Base-by-base conservation (phyloP, 2,797 vertebrate genomes). In the Pygocentrus nattereri region DNA sequence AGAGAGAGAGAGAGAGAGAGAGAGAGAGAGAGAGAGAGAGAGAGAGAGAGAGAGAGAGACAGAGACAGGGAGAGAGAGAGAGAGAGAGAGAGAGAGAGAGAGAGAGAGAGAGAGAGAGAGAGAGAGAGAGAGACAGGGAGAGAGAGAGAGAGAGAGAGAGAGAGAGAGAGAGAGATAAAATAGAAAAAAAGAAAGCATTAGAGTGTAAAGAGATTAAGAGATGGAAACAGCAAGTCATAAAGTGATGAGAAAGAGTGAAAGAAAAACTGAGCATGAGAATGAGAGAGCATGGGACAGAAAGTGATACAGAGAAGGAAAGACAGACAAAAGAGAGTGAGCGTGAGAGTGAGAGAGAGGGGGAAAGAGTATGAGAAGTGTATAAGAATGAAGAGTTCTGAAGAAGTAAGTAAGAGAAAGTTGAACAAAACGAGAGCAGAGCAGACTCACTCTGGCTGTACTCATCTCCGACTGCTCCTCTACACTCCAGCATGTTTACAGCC, bases 401-500 rank as follows among this genome's bases (percentile, higher is more conserved):
- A 30, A 19, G 15, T 25, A 25, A 61, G 25, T n/a, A 12, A 58
- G 25, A 58, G 7, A 58, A 58, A 58, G 56, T 61, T 16, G 5
- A 11, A 61, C n/a, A 72, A 5, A 76, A 74, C 6, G 5, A 69
- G 44, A 82, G 78, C 13, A 30, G 50, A 80, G 81, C 49, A 78
- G 74, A 92, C 93, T 93, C 83, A 92, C 90, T 79, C 59, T 49
- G 83, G 77, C 81, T 62, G 44, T 61, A 76, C 82, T 70, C 77
- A 76, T 64, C 81, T 77, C 83, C 70, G 61, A 84, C 82, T 70
- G 72, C 78, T 77, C 76, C 83, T 52, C 75, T 71, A 68, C 72
- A 70, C 84, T 70, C 82, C 61, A 54, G 76, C 88, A 88, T 92
- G 88, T 90, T 92, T 90, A 88, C 86, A 56, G 85, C 68, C 71